A percentile compares a stretch with the other conserved stretches of the same genome.
phyloP scores from a whole-genome alignment of 2,113 vertebrate species.

The Sinocyclocheilus anshuiensis region DNA sequence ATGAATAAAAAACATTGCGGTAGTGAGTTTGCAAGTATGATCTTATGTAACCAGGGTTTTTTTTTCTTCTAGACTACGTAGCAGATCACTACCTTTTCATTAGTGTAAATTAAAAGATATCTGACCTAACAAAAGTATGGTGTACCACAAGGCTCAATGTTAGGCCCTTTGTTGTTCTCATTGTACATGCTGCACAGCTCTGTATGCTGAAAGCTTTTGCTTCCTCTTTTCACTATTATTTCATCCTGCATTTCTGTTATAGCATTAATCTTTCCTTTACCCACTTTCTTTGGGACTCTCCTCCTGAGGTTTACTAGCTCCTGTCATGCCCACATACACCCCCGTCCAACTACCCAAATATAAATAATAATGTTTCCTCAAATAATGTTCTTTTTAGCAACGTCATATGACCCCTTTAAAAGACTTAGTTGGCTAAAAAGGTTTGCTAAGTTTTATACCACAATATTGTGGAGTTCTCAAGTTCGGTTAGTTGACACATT shows the following conservation, averaged over 20 bases:
- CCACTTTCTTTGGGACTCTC: not conserved
- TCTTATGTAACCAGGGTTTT: not conserved
- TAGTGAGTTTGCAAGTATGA: not conserved
- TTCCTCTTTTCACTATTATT: not conserved
- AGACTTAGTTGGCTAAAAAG: too few species aligned
- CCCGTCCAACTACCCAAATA: too few species aligned
- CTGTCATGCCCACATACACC: too few species aligned
- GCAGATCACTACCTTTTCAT: not conserved
- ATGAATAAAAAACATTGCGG: not conserved
- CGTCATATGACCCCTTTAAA: too few species aligned
- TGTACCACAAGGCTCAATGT: slow-evolving; percentile 6
- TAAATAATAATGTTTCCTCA: too few species aligned
- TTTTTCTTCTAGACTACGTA: not conserved
- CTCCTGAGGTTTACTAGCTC: not conserved
- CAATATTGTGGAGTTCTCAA: too few species aligned
- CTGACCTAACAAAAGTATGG: too few species aligned
- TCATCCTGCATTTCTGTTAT: not conserved
- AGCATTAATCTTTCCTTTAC: not conserved
- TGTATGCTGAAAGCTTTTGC: not conserved
- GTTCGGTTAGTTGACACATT: too few species aligned
- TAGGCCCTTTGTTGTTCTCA: not conserved
- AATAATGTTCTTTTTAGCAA: too few species aligned
- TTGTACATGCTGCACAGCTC: not conserved
- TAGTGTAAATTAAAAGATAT: not conserved
- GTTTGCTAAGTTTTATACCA: too few species aligned